Base-by-base conservation (phyloP, 2,113 vertebrate species). In the Ciconia boyciana region DNA sequence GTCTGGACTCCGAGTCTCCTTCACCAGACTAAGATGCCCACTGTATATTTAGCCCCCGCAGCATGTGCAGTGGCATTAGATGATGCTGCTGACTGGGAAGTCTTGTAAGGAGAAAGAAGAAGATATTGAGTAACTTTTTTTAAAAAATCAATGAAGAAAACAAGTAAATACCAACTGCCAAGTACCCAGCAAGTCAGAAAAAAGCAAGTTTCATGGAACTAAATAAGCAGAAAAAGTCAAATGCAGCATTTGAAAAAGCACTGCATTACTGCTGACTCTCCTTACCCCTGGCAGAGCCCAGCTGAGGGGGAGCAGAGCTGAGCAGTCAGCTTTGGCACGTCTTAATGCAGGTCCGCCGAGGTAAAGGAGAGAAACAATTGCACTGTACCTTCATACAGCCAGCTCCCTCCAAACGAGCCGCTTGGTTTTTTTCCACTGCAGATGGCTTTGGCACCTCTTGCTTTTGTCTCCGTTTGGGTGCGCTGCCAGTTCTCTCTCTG, bases 351-450 rank as follows among this genome's bases (percentile, higher is more conserved):
- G 64, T 26, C 15, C 17, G 14, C 5, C 16, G 4, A n/a, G 77
- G 58, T 7, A 5, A 36, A 54, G 72, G 57, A 60, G 66, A 88
- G 66, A 7, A 66, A 39, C 74, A 31, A 32, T 5, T 21, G 39
- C 61, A 3, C 84, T 8, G 57, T 10, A 76, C 94, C 91, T 84
- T 32, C 54, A 9, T 2, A 10, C 57, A 52, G 83, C 43, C 91
- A 76, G 91, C 78, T 85, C 83, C 93, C 90, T 89, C 91, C 66
- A 11, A 78, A 39, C 7, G 2, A 92, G 68, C 75, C 88, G 20
- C 90, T 66, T 77, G 93, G 70, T 34, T 80, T 93, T 86, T 88
- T 94, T 87, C 94, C 92, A 88, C 87, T 78, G 96, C 96, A 95
- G 96, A 96, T 90, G 92, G 94, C 90, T 93, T n/a, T 88, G 92